Conservation (phyloP, 2,113 vertebrate genomes). For the Acinonyx jubatus region DNA sequence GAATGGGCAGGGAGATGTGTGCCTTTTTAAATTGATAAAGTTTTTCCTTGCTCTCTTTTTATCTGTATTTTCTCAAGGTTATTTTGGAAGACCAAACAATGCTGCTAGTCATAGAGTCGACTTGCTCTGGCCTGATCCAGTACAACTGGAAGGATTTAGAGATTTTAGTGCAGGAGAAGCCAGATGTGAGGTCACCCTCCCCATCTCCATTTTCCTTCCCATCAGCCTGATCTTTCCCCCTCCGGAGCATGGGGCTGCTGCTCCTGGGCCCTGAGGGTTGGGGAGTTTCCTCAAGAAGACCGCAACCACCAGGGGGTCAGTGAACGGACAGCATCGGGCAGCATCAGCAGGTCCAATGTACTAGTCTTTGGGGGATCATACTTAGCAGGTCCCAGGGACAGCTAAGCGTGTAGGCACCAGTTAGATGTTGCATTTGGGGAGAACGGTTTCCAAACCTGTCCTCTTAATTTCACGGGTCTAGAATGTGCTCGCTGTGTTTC, state of each 20-base stretch:
- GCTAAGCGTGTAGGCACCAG: not conserved
- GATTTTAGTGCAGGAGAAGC: not conserved
- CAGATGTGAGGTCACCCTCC: not conserved
- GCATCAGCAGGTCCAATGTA: not conserved
- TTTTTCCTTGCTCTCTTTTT: slow-evolving; percentile 28
- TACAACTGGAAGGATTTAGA: not conserved
- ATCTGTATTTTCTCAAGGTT: slow-evolving; percentile 66
- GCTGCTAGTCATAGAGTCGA: slow-evolving; percentile 19
- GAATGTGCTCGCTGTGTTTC: not conserved
- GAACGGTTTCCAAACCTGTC: not conserved
- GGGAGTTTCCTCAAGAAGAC: not conserved
- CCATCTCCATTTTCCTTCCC: not conserved
- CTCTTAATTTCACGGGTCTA: not conserved
- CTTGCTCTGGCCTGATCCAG: not conserved
- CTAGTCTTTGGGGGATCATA: not conserved
- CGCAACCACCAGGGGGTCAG: not conserved
- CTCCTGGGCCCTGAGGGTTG: not conserved
- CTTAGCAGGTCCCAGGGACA: not conserved
- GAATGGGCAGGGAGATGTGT: not conserved
- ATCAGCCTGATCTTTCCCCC: not conserved
- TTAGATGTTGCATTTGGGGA: not conserved
- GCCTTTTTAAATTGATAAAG: slow-evolving; percentile 7
- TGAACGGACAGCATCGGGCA: not conserved
- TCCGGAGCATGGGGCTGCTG: not conserved
- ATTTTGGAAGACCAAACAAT: slow-evolving; percentile 36